Percentiles rank a stretch among this genome's conserved stretches.
Conservation (phyloP, 2,888 invertebrate genomes). For the Lepidonotus clava region DNA sequence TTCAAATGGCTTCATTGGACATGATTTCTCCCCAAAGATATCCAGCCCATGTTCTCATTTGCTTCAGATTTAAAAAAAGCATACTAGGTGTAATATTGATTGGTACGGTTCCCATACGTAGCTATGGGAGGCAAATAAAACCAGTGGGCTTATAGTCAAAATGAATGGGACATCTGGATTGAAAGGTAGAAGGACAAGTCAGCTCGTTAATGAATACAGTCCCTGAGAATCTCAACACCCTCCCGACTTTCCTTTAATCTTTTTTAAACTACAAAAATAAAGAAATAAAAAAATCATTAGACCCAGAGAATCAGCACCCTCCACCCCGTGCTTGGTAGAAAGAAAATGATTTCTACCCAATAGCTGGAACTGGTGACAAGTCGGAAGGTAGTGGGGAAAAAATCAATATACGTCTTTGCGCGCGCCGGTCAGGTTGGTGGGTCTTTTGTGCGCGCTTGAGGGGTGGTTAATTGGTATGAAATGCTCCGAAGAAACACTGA, state of each 20-base stretch:
- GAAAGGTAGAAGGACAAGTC: background rate
- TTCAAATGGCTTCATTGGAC: no score
- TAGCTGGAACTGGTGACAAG: background rate
- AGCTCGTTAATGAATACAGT: background rate
- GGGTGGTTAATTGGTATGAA: slow-evolving; percentile 13
- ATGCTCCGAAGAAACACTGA: slow-evolving; percentile 1
- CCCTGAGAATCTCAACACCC: background rate
- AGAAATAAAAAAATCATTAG: background rate
- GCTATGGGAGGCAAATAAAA: background rate
- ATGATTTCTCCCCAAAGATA: no score
- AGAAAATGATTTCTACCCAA: background rate
- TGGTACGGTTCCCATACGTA: no score
- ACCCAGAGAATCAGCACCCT: background rate
- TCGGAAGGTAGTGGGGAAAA: background rate
- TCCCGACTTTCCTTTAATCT: background rate
- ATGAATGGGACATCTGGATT: background rate
- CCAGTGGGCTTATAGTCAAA: background rate
- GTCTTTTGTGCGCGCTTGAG: background rate
- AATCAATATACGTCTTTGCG: slow-evolving; percentile 1
- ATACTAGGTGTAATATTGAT: background rate
- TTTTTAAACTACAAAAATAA: background rate
- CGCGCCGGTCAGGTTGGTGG: background rate
- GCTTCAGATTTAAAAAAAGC: no score
- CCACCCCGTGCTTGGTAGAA: background rate
- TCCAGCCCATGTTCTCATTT: no score